Evolutionary conservation across 2,888 invertebrate genomes (phyloP), one percentile per base, ranked within the genome.

Genomic region (Entomobrya proxima): DNA sequence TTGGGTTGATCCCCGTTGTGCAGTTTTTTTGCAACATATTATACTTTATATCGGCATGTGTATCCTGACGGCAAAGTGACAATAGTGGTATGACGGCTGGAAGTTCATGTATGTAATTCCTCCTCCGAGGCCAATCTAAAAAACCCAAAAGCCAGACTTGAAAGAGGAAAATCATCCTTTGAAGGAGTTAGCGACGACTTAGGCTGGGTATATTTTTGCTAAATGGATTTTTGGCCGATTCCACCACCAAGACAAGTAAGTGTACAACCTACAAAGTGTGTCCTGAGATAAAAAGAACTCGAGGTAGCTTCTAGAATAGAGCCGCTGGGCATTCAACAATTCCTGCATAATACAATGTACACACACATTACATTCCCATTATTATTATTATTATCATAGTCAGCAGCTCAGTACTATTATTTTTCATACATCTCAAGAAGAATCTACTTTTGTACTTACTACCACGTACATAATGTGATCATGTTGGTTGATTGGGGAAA

Each of bases 401-500:
- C 69, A 69, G 44, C 44, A 32, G 61, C 61, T 61, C 40, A 35
- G 37, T 21, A 69, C n/a, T n/a, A 7, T 30, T 32, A 52, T 75
- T 21, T 50, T 75, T 52, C 74, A 75, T 52, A 44, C 69, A 69
- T 69, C 44, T 67, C 11, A 69, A 13, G 27, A 7, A 7, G 15
- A 15, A 40, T 40, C 44, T 32, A 47, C n/a, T 21, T 18, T 27
- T 18, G 32, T 44, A 5, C 44, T 47, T 47, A 74, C 72, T 47
- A 72, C 37, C 11, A 21, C 61, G 47, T 75, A 81, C 67, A 67
- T 72, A 55, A n/a, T n/a, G n/a, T 72, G 84, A 83, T 78, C 67
- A 80, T 75, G 64, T 75, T 77, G 69, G 69, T 75, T 81, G 86
- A 86, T 81, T 86, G 86, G 86, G 81, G 86, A 86, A 86, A 86